A percentile compares a stretch with the other conserved stretches of the same genome.
These are phyloP conservation scores for Lampris megalopsis DNA, from an alignment of 2,113 vertebrate species.

Conservation along the genomic window DNA sequence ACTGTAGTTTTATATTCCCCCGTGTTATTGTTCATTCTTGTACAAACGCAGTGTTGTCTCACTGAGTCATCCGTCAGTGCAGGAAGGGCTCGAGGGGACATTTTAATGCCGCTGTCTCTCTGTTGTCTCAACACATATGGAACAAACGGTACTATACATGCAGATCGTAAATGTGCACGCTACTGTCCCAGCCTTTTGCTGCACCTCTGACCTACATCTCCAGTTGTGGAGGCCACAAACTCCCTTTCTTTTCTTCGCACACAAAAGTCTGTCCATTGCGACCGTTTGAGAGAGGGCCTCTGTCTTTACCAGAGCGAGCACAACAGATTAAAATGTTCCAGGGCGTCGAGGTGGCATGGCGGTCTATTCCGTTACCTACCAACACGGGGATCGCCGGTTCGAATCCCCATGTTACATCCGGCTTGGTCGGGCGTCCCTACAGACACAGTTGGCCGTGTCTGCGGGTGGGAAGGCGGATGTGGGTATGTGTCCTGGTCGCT, in stretches of 20 bases:
- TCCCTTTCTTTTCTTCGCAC: slow-evolving; percentile 16
- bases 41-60: background rate
- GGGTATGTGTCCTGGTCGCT: no score
- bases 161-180: slow-evolving; percentile 40
- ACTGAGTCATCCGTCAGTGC: slow-evolving; percentile 21
- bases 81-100: slow-evolving; percentile 31
- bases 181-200: slow-evolving; percentile 46
- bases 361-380: no score
- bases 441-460: no score
- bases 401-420: no score
- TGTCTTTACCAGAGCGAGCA: no score
- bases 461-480: no score
- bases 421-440: no score
- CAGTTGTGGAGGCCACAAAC: slow-evolving; percentile 18
- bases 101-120: slow-evolving; percentile 28
- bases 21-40: background rate
- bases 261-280: background rate
- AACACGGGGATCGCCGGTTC: no score
- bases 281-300: background rate
- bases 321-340: no score
- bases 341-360: no score
- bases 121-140: slow-evolving; percentile 34
- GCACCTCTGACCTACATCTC: slow-evolving; percentile 37
- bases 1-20: slow-evolving; percentile 3
- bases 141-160: slow-evolving; percentile 49